Conservation (phyloP, 2,113 vertebrate species). For the Gymnorhina tibicen region DNA sequence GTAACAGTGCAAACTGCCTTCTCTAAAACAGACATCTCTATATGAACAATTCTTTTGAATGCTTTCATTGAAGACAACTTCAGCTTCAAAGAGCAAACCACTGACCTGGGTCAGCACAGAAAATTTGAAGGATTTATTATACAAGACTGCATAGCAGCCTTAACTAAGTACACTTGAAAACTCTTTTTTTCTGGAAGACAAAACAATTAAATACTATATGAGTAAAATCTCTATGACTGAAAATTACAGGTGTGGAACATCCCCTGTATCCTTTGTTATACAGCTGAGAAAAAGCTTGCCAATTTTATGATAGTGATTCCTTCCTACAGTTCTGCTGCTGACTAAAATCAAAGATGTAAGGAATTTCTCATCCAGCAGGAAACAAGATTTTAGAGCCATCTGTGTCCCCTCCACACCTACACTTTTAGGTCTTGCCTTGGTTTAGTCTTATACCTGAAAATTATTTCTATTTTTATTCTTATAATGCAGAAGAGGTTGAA, state of each 20-base stretch:
- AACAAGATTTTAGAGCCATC: background rate
- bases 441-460: background rate
- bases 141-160: background rate
- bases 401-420: background rate
- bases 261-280: background rate
- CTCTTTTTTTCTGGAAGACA: background rate
- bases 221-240: background rate
- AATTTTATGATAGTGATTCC: background rate
- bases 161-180: background rate
- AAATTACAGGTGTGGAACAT: conserved; percentile 41
- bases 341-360: background rate
- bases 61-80: background rate
- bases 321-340: background rate
- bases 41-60: background rate
- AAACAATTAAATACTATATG: background rate
- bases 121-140: conserved; percentile 30
- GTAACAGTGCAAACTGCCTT: background rate
- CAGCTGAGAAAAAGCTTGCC: background rate
- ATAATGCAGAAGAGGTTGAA: background rate
- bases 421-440: background rate
- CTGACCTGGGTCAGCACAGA: background rate
- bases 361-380: background rate
- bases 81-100: conserved; percentile 25
- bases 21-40: background rate
- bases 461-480: background rate